Base-by-base conservation (phyloP, 2,797 vertebrate genomes). In the Fringilla coelebs region DNA sequence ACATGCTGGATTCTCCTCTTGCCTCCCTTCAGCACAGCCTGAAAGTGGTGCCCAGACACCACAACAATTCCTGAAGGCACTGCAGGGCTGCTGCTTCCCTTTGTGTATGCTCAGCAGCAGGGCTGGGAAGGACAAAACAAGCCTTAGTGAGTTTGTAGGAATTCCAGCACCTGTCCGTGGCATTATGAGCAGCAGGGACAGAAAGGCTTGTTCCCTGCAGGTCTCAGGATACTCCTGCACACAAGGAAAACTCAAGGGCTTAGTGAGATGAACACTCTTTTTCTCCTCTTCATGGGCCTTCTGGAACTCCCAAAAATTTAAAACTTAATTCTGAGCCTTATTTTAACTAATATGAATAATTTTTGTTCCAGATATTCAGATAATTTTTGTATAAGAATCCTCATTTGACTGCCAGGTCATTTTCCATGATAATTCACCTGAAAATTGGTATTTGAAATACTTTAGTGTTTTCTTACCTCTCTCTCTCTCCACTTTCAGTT, bases 351-450 rank as follows among this genome's bases (percentile, higher is more conserved):
- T 65, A 74, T 3, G 22, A 92, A 31, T 91, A 76, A 70, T 66
- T 94, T 88, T 85, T 63, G 6, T 66, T 84, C 36, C 62, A 84
- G 17, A 78, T 86, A 81, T 4, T 20, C 46, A 70, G 40, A 55
- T 93, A 19, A 78, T 91, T 94, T 93, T 93, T 43, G 65, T 88
- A 0, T 48, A 85, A 85, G 75, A 80, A 89, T 91, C 31, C 46
- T 81, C 68, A 84, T 81, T 76, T 93, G 62, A 62, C 75, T 96
- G 85, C 73, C 48, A 95, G 65, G 70, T 76, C 79, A 84, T 94
- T 95, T 91, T 89, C 89, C 68, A 85, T 55, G 81, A 61, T 93
- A 89, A 94, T 92, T 88, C 86, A 71, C 68, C 51, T 90, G 72
- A 82, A 96, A 95, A 92, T 5, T 78, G 89, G 72, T 81, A 80